These are phyloP conservation scores for Andrena bucephala DNA, from an alignment of 2,888 invertebrate genomes.

Conservation along the genomic window DNA sequence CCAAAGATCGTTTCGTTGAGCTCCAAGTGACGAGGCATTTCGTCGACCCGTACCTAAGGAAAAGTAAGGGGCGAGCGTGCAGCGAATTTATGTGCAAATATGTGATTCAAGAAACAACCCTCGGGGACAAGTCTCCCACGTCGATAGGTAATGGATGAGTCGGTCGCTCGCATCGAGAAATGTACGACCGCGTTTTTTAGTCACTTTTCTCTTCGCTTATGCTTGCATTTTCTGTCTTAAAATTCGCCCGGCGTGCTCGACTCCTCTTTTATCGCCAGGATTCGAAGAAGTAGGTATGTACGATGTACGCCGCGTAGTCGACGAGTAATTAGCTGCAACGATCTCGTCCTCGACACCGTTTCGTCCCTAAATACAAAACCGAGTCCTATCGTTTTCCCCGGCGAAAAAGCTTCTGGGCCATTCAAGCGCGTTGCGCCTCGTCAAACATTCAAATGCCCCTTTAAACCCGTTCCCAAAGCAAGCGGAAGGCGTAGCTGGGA, in stretches of 20 bases:
- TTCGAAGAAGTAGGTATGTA: neutral
- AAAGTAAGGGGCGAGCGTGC: neutral
- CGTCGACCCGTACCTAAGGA: neutral
- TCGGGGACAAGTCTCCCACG: neutral
- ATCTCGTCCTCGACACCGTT: slow-evolving; percentile 24
- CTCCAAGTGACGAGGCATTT: too few relatives aligned
- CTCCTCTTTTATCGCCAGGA: neutral
- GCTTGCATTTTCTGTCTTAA: neutral
- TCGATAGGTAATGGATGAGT: neutral
- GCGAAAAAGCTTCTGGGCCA: neutral
- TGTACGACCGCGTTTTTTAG: neutral
- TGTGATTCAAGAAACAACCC: neutral
- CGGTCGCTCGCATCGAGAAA: neutral
- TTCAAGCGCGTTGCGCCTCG: slow-evolving; percentile 1
- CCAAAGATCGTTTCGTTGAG: too few relatives aligned
- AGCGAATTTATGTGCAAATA: neutral
- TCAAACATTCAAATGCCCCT: neutral
- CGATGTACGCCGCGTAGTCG: neutral
- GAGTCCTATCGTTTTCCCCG: neutral
- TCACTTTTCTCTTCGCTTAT: neutral
- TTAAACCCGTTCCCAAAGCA: neutral
- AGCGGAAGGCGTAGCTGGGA: neutral
- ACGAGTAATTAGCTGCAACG: slow-evolving; percentile 6
- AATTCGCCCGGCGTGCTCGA: neutral
- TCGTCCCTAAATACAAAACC: neutral